phyloP scores from a whole-genome alignment of 2,113 vertebrate genomes.

The Cynocephalus volans region DNA sequence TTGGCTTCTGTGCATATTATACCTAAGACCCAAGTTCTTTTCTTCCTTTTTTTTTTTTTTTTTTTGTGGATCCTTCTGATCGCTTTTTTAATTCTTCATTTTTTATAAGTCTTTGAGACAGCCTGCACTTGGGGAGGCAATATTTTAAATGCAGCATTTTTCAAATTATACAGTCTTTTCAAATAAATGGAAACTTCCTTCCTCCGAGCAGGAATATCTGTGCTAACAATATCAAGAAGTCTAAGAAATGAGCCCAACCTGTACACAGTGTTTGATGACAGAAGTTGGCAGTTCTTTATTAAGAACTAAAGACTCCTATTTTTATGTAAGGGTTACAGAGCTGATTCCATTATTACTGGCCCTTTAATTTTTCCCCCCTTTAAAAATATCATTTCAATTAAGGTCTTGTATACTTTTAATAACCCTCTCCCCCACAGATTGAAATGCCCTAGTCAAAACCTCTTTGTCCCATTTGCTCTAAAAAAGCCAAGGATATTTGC shows the following conservation, averaged over 20 bases:
- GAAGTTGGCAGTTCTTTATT: constrained; percentile 2
- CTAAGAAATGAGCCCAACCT: not conserved
- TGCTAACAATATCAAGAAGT: not conserved
- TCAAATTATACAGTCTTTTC: not conserved
- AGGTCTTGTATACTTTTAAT: constrained; percentile 4
- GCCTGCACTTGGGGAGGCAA: not conserved
- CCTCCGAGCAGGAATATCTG: not conserved
- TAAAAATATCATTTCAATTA: constrained; percentile 67
- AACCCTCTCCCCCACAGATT: not conserved
- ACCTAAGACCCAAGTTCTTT: not conserved
- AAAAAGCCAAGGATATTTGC: constrained; percentile 50
- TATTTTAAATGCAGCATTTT: not conserved
- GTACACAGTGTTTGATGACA: not conserved
- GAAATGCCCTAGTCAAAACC: constrained; percentile 41
- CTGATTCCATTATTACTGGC: constrained; percentile 27
- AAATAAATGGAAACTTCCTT: not conserved
- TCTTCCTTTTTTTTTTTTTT: not conserved
- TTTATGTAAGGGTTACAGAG: constrained; percentile 33
- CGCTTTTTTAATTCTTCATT: not conserved
- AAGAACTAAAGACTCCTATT: constrained; percentile 38
- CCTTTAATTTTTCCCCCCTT: constrained; percentile 6
- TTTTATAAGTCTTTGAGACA: not conserved
- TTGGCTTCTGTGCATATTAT: not conserved
- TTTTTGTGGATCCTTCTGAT: not conserved
- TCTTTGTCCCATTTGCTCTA: constrained; percentile 18